A percentile compares a stretch with the other conserved stretches of the same genome.
These are phyloP conservation scores for Microtus montanus DNA, from an alignment of 2,113 vertebrate genomes.

Conservation along the genomic window DNA sequence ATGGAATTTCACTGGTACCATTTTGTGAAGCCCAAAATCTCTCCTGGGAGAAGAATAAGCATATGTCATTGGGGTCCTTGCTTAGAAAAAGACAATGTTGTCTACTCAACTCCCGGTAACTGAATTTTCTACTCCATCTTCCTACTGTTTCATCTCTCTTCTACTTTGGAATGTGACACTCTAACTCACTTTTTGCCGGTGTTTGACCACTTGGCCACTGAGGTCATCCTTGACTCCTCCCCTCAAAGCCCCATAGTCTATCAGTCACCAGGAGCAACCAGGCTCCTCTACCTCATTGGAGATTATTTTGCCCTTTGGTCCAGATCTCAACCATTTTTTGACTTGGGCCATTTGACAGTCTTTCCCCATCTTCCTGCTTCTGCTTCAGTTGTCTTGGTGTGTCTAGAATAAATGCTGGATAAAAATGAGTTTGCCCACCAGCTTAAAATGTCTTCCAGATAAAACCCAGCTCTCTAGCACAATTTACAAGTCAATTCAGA, in stretches of 20 bases:
- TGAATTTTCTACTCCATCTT: background rate
- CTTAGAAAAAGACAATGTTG: background rate
- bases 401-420: background rate
- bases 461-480: background rate
- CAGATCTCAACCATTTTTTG: background rate
- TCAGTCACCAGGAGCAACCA: background rate
- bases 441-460: constrained; percentile 7
- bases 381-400: background rate
- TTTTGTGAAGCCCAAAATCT: constrained; percentile 77
- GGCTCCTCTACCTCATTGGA: background rate
- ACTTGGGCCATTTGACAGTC: background rate
- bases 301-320: background rate
- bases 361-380: background rate
- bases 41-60: constrained; percentile 74
- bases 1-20: constrained; percentile 67
- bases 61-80: background rate
- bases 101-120: background rate
- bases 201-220: background rate
- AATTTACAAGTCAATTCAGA: background rate
- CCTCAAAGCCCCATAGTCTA: background rate
- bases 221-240: background rate
- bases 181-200: background rate
- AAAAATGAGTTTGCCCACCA: background rate
- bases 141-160: background rate
- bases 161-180: background rate